A percentile compares a stretch with the other conserved stretches of the same genome.
Conservation (phyloP, 37 sponge, comb jelly and placozoan genomes). For the Cladorhizidae sp. region DNA sequence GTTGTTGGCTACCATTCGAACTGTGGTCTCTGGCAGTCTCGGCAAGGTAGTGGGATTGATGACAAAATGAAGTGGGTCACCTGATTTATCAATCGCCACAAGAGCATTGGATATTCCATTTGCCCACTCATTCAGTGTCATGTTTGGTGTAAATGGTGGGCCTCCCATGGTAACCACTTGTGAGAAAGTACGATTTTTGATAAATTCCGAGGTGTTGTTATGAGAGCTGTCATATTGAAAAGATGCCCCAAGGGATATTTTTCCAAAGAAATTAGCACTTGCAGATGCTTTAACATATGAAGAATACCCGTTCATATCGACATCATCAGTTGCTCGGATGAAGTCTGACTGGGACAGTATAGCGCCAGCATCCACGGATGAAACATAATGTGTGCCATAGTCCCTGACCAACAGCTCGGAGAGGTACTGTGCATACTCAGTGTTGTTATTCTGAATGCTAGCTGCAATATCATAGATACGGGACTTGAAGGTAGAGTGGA, state of each 20-base stretch:
- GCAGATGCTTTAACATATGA: slow-evolving; percentile 48
- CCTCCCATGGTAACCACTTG: slow-evolving; percentile 62
- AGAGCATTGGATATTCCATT: slow-evolving; percentile 65
- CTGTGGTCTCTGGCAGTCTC: slow-evolving; percentile 54
- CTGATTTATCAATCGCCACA: slow-evolving; percentile 73
- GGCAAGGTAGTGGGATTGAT: slow-evolving; percentile 61
- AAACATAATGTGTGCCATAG: slow-evolving; percentile 71
- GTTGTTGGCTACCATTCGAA: slow-evolving; percentile 32
- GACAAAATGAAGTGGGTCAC: slow-evolving; percentile 69
- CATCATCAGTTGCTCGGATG: not conserved
- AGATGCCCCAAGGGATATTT: slow-evolving; percentile 19
- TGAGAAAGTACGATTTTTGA: slow-evolving; percentile 47
- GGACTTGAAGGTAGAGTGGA: slow-evolving; percentile 56
- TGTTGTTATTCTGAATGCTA: slow-evolving; percentile 66
- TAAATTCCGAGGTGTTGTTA: not conserved
- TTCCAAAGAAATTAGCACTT: slow-evolving; percentile 53
- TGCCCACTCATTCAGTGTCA: slow-evolving; percentile 72
- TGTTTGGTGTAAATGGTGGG: slow-evolving; percentile 64
- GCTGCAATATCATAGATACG: slow-evolving; percentile 72
- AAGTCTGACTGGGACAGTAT: slow-evolving; percentile 56
- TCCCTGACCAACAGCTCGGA: slow-evolving; percentile 73
- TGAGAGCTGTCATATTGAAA: slow-evolving; percentile 2
- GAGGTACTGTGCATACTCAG: slow-evolving; percentile 48
- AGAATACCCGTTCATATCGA: not conserved
- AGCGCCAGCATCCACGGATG: slow-evolving; percentile 66